phyloP scores from a whole-genome alignment of 2,888 invertebrate genomes.

The Saturnia pavonia region DNA sequence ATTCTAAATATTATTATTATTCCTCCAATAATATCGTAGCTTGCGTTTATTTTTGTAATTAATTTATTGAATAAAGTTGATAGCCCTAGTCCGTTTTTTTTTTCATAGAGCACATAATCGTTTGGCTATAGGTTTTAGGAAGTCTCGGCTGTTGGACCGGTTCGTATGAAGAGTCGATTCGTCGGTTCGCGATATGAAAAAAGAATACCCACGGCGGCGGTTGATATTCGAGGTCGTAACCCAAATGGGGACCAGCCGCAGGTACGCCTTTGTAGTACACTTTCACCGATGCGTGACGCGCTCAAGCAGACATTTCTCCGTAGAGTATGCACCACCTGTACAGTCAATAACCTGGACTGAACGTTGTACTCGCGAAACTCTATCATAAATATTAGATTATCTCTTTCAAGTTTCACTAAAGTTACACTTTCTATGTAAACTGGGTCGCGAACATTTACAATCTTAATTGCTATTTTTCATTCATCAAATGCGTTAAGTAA shows the following conservation, averaged over 20 bases:
- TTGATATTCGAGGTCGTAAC: constrained; percentile 75
- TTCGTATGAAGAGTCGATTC: constrained; percentile 41
- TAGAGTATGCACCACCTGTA: constrained; percentile 41
- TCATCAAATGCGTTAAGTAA: background rate
- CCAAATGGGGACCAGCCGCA: constrained; percentile 76
- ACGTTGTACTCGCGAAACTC: constrained; percentile 41
- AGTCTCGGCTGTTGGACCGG: constrained; percentile 42
- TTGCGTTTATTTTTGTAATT: too few species aligned
- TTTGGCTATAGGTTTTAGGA: constrained; percentile 31
- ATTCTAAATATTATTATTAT: background rate
- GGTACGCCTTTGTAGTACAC: constrained; percentile 75
- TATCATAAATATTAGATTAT: constrained; percentile 28
- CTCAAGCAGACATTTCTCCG: constrained; percentile 66
- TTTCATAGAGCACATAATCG: constrained; percentile 39
- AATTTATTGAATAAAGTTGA: background rate
- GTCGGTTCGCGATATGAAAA: constrained; percentile 42
- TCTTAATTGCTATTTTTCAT: constrained; percentile 38
- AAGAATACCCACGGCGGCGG: constrained; percentile 62
- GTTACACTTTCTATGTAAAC: constrained; percentile 52
- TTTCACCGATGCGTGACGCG: constrained; percentile 77
- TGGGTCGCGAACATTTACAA: constrained; percentile 39
- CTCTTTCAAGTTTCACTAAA: constrained; percentile 47
- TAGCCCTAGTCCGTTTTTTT: constrained; percentile 21
- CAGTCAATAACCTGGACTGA: constrained; percentile 26
- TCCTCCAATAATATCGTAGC: background rate